Base-by-base conservation (phyloP, 2,113 vertebrate species). In the Mesoclemmys tuberculata region DNA sequence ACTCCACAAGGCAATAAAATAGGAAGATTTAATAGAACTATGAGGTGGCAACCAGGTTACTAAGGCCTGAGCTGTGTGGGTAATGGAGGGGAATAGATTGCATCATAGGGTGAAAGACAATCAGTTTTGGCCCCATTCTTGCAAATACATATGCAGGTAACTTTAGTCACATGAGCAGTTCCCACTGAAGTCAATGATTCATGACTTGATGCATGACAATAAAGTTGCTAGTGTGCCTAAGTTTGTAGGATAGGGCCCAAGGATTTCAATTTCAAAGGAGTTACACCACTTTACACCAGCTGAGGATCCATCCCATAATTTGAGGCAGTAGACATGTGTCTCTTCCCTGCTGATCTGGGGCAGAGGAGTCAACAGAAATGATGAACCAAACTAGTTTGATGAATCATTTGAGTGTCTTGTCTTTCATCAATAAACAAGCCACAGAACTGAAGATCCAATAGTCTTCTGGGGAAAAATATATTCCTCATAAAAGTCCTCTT, bases 171-270 rank as follows among this genome's bases (percentile, higher is more conserved):
- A 14, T 0, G 4, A 56, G 35, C 26, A 54, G 56, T 24, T 90
- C 49, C 55, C 8, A 5, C 12, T 44, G 77, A 21, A 74, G 11
- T 19, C 68, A 54, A 12, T 2, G 24, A 29, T 6, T 71, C n/a
- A 26, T 77, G 35, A 38, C 13, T 24, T 4, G 79, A 3, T 1
- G 1, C 7, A 10, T 24, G 21, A 56, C 49, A 56, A 13, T 0
- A 13, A 41, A 78, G 44, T 56, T 46, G 35, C 85, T 27, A 2
- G 80, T 85, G 38, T 58, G 21, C 13, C 48, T 27, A 68, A 18
- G 12, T 21, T 75, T 90, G 49, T 10, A 68, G 83, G 19, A 6
- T 19, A n/a, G 4, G 35, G 8, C 29, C 83, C 49, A 5, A 24
- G 54, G 41, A 8, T 41, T 91, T 92, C 27, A 49, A 4, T 2